Percentiles rank a stretch among this genome's conserved stretches.
phyloP scores from a whole-genome alignment of 2,797 vertebrate genomes.

The Dendrocincla tyrannina region DNA sequence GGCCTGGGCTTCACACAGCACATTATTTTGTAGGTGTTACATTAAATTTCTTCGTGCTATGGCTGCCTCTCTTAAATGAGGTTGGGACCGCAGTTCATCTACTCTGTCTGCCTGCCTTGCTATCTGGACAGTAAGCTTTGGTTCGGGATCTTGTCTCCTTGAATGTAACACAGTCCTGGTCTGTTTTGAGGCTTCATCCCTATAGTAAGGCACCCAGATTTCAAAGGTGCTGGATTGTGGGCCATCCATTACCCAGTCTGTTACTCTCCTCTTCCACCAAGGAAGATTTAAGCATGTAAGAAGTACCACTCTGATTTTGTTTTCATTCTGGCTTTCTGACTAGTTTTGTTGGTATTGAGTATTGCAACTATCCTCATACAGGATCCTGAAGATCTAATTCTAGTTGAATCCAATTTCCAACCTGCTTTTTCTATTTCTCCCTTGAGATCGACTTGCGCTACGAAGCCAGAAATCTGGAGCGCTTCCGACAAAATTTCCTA shows the following conservation, averaged over 20 bases:
- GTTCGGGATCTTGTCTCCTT: background rate
- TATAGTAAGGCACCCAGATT: background rate
- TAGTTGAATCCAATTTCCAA: background rate
- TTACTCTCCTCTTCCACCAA: background rate
- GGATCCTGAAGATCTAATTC: background rate
- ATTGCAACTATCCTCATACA: background rate
- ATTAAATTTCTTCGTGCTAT: background rate
- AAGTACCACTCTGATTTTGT: background rate
- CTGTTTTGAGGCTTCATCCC: background rate
- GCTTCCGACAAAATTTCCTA: constrained; percentile 87
- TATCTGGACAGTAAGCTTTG: background rate
- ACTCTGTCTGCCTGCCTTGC: background rate
- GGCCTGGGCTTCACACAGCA: background rate
- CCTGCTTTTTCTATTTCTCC: background rate
- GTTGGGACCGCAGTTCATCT: background rate
- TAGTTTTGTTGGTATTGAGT: background rate
- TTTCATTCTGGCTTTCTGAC: background rate
- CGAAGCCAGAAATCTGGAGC: constrained; percentile 91
- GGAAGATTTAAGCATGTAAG: background rate
- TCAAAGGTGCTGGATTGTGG: background rate
- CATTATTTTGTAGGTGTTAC: background rate
- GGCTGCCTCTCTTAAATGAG: background rate
- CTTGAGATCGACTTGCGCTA: constrained; percentile 90
- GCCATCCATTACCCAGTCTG: background rate
- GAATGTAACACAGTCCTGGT: background rate